A percentile compares a stretch with the other conserved stretches of the same genome.
Evolutionary conservation across 2,888 invertebrate genomes (phyloP).

Genomic region (Andrena camellia): DNA sequence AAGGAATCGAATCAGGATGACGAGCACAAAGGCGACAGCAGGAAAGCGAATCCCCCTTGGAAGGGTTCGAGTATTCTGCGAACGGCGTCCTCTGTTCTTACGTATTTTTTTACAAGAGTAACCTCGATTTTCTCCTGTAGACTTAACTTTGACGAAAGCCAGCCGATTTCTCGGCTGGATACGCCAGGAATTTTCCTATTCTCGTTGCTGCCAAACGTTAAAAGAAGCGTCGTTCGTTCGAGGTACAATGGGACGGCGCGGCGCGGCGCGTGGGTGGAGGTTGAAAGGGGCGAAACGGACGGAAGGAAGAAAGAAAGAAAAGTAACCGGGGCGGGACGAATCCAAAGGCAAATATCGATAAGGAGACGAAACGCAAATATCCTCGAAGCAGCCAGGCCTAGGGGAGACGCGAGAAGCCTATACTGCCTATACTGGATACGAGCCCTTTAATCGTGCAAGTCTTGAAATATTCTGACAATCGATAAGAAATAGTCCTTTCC

Average conservation of each 20-base stretch:
- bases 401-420: not conserved
- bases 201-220: slow-evolving; percentile 55
- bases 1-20: slow-evolving; percentile 72
- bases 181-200: slow-evolving; percentile 62
- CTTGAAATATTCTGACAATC: slow-evolving; percentile 2
- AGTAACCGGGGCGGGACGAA: slow-evolving; percentile 34
- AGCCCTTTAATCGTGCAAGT: slow-evolving; percentile 11
- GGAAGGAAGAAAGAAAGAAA: not conserved
- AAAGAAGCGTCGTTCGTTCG: slow-evolving; percentile 16
- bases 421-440: not conserved
- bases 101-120: slow-evolving; percentile 43
- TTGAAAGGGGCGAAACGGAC: not conserved
- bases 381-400: not conserved
- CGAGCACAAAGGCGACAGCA: slow-evolving; percentile 71
- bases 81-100: slow-evolving; percentile 32
- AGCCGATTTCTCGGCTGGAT: slow-evolving; percentile 79
- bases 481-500: too few species aligned
- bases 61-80: slow-evolving; percentile 36
- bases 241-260: not conserved
- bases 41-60: slow-evolving; percentile 59
- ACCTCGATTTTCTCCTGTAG: slow-evolving; percentile 67
- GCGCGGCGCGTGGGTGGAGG: too few species aligned
- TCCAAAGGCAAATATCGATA: slow-evolving; percentile 59
- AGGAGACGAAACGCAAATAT: slow-evolving; percentile 51
- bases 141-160: slow-evolving; percentile 71